Evolutionary conservation across 1,140 invertebrate species (phyloP).

Genomic region (Halesus radiatus): DNA sequence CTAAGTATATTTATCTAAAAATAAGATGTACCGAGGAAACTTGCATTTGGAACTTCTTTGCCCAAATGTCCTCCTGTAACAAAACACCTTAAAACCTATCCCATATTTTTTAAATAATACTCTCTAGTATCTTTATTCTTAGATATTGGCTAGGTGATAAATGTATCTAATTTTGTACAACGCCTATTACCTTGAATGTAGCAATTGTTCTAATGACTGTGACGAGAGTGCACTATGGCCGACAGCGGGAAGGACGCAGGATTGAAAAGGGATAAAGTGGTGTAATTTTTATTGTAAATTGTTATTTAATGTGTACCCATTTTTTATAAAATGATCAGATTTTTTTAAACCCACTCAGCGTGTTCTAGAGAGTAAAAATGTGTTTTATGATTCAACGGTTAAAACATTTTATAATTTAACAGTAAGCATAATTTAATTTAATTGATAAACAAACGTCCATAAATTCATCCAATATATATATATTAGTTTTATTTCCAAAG

Average conservation of each 20-base stretch:
- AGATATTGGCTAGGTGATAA: too few species aligned
- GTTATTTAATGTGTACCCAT: slow-evolving; percentile 37
- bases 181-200: slow-evolving; percentile 7
- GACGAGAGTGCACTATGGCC: not conserved
- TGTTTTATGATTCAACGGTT: slow-evolving; percentile 26
- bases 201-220: not conserved
- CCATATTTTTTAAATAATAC: too few species aligned
- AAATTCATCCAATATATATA: slow-evolving; percentile 50
- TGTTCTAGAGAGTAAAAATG: slow-evolving; percentile 37
- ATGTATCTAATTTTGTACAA: not conserved
- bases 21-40: too few species aligned
- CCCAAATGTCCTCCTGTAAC: too few species aligned
- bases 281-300: slow-evolving; percentile 23
- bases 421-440: slow-evolving; percentile 32
- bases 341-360: slow-evolving; percentile 33
- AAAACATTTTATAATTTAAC: slow-evolving; percentile 25
- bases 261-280: slow-evolving; percentile 4
- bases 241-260: not conserved
- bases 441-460: slow-evolving; percentile 57
- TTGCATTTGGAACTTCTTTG: too few species aligned
- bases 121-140: too few species aligned
- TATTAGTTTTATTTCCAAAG: slow-evolving; percentile 41
- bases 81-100: too few species aligned
- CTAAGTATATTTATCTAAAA: too few species aligned
- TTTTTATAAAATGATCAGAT: slow-evolving; percentile 19